Conservation (phyloP, 2,797 vertebrate genomes). For the Apogon hyalosoma region DNA sequence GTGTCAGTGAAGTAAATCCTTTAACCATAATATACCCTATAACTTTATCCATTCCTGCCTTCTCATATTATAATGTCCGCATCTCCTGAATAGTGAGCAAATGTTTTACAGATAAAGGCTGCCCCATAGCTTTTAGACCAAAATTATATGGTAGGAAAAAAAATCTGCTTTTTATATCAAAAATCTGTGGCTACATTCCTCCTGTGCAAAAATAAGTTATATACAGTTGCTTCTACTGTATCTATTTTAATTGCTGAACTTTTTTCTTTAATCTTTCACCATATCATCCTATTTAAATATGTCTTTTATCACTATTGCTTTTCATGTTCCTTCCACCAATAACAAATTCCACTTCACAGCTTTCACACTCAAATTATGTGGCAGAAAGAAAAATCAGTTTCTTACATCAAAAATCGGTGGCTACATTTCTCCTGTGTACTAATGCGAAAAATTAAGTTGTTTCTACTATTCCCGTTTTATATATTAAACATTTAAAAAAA, state of each 20-base stretch:
- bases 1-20: constrained; percentile 66
- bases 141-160: constrained; percentile 32
- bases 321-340: no score
- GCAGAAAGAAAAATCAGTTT: constrained; percentile 25
- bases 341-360: constrained; percentile 16
- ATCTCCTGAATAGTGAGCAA: constrained; percentile 45
- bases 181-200: constrained; percentile 33
- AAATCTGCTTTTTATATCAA: constrained; percentile 36
- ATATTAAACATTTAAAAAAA: background rate
- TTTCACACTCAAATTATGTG: constrained; percentile 32
- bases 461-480: constrained; percentile 17
- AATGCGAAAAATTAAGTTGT: constrained; percentile 15
- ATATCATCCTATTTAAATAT: background rate
- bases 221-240: constrained; percentile 23
- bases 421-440: constrained; percentile 17
- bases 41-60: constrained; percentile 44
- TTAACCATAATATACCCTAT: constrained; percentile 60
- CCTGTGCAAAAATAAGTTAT: constrained; percentile 13
- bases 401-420: constrained; percentile 49
- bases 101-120: constrained; percentile 2
- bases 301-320: constrained; percentile 6
- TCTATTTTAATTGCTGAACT: constrained; percentile 1
- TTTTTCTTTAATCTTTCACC: background rate
- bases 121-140: constrained; percentile 33
- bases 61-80: constrained; percentile 49